A percentile compares a stretch with the other conserved stretches of the same genome.
Evolutionary conservation across 1,140 invertebrate genomes (phyloP).

Genomic region (Berghia stephanieae): DNA sequence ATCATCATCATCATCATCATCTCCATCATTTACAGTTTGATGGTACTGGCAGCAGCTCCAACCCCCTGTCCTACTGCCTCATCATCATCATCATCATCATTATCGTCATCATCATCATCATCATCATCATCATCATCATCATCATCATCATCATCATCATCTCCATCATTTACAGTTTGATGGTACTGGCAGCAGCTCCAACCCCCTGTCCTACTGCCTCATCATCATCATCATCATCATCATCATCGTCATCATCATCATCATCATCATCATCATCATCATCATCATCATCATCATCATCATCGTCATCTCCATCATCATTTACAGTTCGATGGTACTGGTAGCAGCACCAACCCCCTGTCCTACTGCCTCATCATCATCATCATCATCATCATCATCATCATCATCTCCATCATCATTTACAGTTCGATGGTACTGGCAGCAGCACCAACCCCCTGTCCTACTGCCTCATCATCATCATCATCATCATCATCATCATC

Average conservation of each 20-base stretch:
- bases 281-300: too few relatives aligned
- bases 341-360: too few relatives aligned
- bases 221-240: slow-evolving; percentile 4
- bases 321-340: too few relatives aligned
- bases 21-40: slow-evolving; percentile 2
- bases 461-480: too few relatives aligned
- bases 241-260: slow-evolving; percentile 3
- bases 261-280: slow-evolving; percentile 2
- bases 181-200: neutral
- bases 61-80: neutral
- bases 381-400: neutral
- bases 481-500: neutral
- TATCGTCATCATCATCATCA: slow-evolving; percentile 15
- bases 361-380: slow-evolving; percentile 5
- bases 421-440: too few relatives aligned
- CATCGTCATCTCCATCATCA: too few relatives aligned
- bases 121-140: slow-evolving; percentile 33
- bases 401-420: neutral
- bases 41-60: neutral
- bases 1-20: slow-evolving; percentile 31
- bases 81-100: slow-evolving; percentile 5
- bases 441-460: neutral
- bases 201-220: neutral
- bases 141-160: slow-evolving; percentile 20
- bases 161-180: neutral